Evolutionary conservation across 2,888 invertebrate species (phyloP), one percentile per base, ranked within the genome.

Genomic region (Herminia tarsipennalis): DNA sequence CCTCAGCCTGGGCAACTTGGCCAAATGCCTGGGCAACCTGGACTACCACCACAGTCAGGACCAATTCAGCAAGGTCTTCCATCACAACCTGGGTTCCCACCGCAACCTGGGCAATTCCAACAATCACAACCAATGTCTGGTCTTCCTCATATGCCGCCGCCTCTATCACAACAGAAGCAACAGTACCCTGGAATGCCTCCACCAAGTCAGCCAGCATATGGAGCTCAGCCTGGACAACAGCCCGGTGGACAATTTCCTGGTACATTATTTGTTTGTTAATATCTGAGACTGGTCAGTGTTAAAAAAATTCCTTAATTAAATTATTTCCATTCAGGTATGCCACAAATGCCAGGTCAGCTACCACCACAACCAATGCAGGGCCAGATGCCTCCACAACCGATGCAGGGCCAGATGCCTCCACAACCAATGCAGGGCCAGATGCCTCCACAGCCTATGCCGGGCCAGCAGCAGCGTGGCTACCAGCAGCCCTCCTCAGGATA

Each of bases 81-180:
- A 4, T 33, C 34, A 2, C 58, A 59, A 14, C 51, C 48, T 4
- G 59, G 59, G 4, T 59, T 55, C 4, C 32, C 55, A 10, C 42
- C 44, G 0, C 76, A 73, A 37, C 67, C 67, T 3, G 70, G 70
- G 2, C 65, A 71, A 41, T 71, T 67, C 2, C 56, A 69, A 1
- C 70, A 73, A 21, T 35, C 44, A 8, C 40, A 46, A 14, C 20
- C 9, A n/a, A 36, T 47, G 33, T 22, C 59, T 4, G 59, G 59
- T n/a, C 38, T 55, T 5, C 59, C 55, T 1, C 89, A 90, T 46
- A 92, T 92, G 91, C 92, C 90, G 0, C 92, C 93, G 1, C 90
- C 92, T 0, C 36, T 83, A 20, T 49, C 68, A 0, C 84, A 83
- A 51, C 86, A 83, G 52, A 68, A 76, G 28, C 84, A 76, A 21